Evolutionary conservation across 2,113 vertebrate species (phyloP).

Genomic region (Heterochromis multidens): DNA sequence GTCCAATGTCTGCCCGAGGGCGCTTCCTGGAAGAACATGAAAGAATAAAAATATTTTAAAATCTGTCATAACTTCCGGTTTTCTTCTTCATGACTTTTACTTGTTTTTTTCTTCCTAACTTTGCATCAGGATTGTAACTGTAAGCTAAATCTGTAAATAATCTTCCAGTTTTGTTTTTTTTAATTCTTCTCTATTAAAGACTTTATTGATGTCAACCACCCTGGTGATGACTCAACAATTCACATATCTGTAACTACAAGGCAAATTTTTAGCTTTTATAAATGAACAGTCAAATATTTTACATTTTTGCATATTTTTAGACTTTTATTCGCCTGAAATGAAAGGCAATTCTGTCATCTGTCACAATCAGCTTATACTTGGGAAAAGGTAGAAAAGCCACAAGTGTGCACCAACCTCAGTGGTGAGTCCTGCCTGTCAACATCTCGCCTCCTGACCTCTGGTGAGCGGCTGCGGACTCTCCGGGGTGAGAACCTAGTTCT

Average conservation of each 20-base stretch:
- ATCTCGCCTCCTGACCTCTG: constrained; percentile 86
- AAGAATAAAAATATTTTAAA: neutral
- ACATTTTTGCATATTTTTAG: neutral
- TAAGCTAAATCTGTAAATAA: neutral
- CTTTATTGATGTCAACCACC: neutral
- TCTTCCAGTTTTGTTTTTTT: too few relatives aligned
- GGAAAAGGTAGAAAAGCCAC: neutral
- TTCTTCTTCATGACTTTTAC: accelerated
- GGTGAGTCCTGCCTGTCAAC: constrained; percentile 86
- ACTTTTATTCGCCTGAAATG: neutral
- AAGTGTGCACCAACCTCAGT: constrained; percentile 76
- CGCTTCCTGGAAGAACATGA: constrained; percentile 72
- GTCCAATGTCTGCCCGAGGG: constrained; percentile 34
- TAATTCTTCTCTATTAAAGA: neutral
- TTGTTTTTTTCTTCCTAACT: neutral
- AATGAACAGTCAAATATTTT: neutral
- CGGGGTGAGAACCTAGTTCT: constrained; percentile 82
- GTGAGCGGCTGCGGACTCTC: constrained; percentile 87
- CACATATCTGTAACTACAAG: neutral
- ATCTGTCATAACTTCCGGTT: neutral
- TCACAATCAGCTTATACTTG: neutral
- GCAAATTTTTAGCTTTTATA: neutral
- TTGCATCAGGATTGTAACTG: accelerated
- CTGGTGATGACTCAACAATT: neutral
- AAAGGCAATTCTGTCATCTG: accelerated